These are phyloP conservation scores for Drosophila stalkeri DNA, from an alignment of 2,888 invertebrate genomes.

Conservation along the genomic window DNA sequence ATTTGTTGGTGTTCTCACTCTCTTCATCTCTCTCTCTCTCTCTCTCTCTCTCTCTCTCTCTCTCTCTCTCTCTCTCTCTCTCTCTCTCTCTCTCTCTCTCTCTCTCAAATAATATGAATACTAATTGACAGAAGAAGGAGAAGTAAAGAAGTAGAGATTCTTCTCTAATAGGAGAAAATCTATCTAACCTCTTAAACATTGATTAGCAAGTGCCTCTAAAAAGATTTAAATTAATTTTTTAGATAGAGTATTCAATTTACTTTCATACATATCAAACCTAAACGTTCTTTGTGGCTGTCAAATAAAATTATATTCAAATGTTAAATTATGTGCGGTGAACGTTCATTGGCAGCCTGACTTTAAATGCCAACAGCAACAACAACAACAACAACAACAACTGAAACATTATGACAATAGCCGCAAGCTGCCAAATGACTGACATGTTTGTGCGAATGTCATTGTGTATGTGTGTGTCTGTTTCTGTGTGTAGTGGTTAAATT, in stretches of 20 bases:
- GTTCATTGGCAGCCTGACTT: conserved; percentile 57
- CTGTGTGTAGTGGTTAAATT: conserved; percentile 68
- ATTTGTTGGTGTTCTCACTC: neutral
- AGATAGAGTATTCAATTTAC: conserved; percentile 18
- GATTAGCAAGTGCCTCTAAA: neutral
- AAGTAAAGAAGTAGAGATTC: no score
- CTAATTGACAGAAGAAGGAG: no score
- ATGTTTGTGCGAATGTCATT: conserved; percentile 19
- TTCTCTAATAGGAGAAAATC: no score
- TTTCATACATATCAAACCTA: neutral
- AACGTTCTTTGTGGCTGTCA: conserved; percentile 13
- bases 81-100: no score
- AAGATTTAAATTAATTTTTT: neutral
- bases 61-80: no score
- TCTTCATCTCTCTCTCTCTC: no score
- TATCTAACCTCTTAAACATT: no score
- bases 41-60: no score
- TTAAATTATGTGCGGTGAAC: conserved; percentile 68
- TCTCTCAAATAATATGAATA: no score
- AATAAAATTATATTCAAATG: conserved; percentile 56
- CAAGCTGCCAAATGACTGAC: conserved; percentile 67
- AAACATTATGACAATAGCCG: conserved; percentile 60
- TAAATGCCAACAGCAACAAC: conserved; percentile 33
- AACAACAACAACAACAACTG: conserved; percentile 20
- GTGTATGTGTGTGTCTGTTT: conserved; percentile 24